Percentiles rank a stretch among this genome's conserved stretches.
phyloP scores from a whole-genome alignment of 2,113 vertebrate species.

The Elephas maximus region DNA sequence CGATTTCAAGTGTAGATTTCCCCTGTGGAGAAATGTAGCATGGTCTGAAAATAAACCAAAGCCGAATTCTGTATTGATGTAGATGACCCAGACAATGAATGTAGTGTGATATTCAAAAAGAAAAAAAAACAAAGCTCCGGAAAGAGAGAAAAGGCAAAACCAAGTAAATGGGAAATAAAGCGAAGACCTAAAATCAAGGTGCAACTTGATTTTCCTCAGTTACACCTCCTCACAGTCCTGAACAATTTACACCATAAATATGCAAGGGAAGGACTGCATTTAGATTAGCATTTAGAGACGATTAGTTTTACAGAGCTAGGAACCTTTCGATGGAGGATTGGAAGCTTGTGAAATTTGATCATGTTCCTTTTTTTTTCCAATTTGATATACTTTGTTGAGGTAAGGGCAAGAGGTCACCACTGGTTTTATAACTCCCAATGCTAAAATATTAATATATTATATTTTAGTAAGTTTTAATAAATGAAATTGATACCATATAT shows the following conservation, averaged over 20 bases:
- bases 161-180: not conserved
- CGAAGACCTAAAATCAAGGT: not conserved
- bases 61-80: constrained; percentile 27
- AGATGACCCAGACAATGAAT: not conserved
- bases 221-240: not conserved
- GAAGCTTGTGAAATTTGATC: constrained; percentile 21
- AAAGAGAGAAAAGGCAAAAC: not conserved
- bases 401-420: not conserved
- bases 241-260: not conserved
- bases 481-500: not conserved
- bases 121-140: not conserved
- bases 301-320: not conserved
- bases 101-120: not conserved
- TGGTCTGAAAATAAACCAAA: constrained; percentile 33
- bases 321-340: not conserved
- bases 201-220: not conserved
- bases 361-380: constrained; percentile 5
- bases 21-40: constrained; percentile 32
- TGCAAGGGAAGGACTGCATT: not conserved
- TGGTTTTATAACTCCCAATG: not conserved
- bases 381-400: not conserved
- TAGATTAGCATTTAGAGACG: not conserved
- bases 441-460: not conserved
- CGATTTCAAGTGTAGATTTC: constrained; percentile 65
- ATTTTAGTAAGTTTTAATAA: constrained; percentile 8